Base-by-base conservation (phyloP, 2,113 vertebrate genomes). In the Cepphus grylle region DNA sequence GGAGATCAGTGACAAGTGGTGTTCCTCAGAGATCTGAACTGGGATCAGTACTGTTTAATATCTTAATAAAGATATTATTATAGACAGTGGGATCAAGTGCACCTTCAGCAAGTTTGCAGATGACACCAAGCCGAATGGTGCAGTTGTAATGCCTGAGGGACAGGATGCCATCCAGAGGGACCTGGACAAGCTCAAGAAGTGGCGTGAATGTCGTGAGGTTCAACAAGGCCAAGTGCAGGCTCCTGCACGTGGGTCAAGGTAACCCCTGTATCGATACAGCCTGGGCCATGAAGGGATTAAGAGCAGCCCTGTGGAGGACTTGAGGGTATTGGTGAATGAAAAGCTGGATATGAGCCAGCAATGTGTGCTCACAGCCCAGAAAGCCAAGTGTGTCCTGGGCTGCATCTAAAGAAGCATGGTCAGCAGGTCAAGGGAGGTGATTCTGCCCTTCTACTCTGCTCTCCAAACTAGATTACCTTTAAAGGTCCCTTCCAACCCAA, bases 91-190 rank as follows among this genome's bases (percentile, higher is more conserved):
- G 10, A 36, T 32, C 1, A 1, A 63, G 26, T 25, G 38, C 9
- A 38, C 26, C 21, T 32, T 84, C 47, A 45, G 20, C 79, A 67
- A 9, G 11, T 55, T 45, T 55, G 32, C 40, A 30, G 50, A 45
- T 8, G 20, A 43, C 62, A 36, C 32, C 26, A 45, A 81, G 50
- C 47, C 27, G 6, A 53, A 18, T 27, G 59, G 30, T 65, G 10
- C 1, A 0, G 17, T 26, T 34, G 36, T 26, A 11, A 7, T 0
- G 1, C 61, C 18, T 27, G 15, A 67, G 7, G 32, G 50, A 19
- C 0, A 2, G 20, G 40, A 81, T 22, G 40, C 18, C 40, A 66
- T 30, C 30, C 38, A 66, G 30, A 66, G 25, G 8, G 18, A 43
- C 21, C 12, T 63, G 27, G 36, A 40, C 45, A 52, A 26, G 29